Percentiles rank a stretch among this genome's conserved stretches.
Evolutionary conservation across 2,888 invertebrate species (phyloP).

Genomic region (Aphodius sticticus): DNA sequence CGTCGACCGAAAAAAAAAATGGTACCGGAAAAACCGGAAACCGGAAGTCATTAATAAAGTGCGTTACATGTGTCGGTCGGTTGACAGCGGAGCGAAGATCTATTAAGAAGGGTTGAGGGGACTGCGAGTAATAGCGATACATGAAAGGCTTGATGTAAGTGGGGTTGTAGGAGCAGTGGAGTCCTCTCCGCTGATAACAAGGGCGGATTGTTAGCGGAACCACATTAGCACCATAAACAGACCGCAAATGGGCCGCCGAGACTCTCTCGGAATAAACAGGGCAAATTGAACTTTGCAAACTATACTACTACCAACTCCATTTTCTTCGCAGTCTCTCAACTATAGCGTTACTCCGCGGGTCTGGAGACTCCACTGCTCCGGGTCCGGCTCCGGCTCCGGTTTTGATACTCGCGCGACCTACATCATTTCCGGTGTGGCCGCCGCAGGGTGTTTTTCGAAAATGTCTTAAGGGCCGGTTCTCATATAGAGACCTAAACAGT

Average conservation of each 20-base stretch:
- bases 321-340: constrained; percentile 33
- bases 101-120: background rate
- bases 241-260: constrained; percentile 35
- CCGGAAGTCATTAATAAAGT: background rate
- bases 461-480: too few relatives aligned
- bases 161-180: constrained; percentile 10
- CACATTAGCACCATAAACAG: constrained; percentile 37
- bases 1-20: background rate
- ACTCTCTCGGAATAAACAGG: constrained; percentile 34
- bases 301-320: constrained; percentile 32
- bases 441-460: background rate
- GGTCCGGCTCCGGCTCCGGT: background rate
- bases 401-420: background rate
- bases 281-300: constrained; percentile 37
- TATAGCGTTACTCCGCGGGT: background rate
- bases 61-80: background rate
- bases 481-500: too few relatives aligned
- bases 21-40: background rate
- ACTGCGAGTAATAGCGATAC: background rate
- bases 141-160: background rate
- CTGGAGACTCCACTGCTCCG: background rate
- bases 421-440: background rate
- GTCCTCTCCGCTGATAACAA: constrained; percentile 34
- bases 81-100: background rate
- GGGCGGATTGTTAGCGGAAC: constrained; percentile 36